phyloP scores from a whole-genome alignment of 2,113 vertebrate species.

The Mormyrus iriodes region DNA sequence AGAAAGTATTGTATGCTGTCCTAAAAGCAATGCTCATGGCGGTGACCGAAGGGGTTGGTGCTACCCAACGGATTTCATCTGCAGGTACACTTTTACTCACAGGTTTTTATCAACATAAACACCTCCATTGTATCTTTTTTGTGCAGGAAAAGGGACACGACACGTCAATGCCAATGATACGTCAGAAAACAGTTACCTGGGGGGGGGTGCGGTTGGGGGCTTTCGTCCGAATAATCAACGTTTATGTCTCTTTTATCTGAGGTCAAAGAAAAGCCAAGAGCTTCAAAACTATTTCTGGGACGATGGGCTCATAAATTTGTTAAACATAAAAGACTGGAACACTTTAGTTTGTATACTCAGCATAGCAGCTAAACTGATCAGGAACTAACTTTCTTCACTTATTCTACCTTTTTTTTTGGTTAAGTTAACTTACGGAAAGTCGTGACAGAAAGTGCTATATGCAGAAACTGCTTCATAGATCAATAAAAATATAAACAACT shows the following conservation, averaged over 20 bases:
- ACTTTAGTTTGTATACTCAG: not conserved
- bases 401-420: constrained; percentile 15
- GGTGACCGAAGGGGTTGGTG: constrained; percentile 51
- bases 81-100: constrained; percentile 11
- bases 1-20: constrained; percentile 25
- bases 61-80: constrained; percentile 29
- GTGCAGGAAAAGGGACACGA: not conserved
- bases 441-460: constrained; percentile 67
- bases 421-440: constrained; percentile 41
- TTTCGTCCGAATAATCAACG: not conserved
- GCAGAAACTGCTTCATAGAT: constrained; percentile 66
- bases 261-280: not conserved
- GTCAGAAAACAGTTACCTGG: not conserved
- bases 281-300: not conserved
- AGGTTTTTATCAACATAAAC: not conserved
- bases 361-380: constrained; percentile 15
- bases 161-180: not conserved
- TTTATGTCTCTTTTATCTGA: not conserved
- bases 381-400: not conserved
- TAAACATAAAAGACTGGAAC: not conserved
- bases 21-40: not conserved
- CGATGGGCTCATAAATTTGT: not conserved
- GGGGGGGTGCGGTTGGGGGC: not conserved
- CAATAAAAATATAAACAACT: constrained; percentile 66
- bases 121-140: not conserved